Evolutionary conservation across 2,888 invertebrate species (phyloP), one percentile per base, ranked within the genome.

Genomic region (Zaprionus obscuricornis): DNA sequence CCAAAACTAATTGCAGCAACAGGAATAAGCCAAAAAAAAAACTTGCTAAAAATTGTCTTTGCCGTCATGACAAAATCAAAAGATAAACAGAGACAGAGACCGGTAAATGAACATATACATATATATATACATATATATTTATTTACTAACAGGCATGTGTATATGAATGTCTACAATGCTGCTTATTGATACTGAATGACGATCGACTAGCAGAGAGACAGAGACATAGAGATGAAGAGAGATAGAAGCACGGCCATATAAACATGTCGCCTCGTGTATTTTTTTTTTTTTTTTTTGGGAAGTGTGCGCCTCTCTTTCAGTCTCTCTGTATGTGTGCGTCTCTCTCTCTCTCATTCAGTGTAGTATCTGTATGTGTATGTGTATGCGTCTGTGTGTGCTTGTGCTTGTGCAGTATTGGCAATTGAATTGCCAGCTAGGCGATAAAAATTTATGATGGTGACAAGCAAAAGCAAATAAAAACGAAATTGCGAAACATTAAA

Each of bases 361-460:
- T n/a, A n/a, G n/a, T n/a, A n/a, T n/a, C n/a, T n/a, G n/a, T n/a
- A n/a, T n/a, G n/a, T n/a, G n/a, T n/a, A n/a, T n/a, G n/a, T n/a
- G n/a, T n/a, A n/a, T n/a, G n/a, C n/a, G n/a, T n/a, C n/a, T n/a
- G n/a, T n/a, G n/a, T n/a, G n/a, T 26, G 17, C 24, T 27, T 8
- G n/a, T 45, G 13, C 27, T 33, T 10, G 13, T 72, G 72, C 56
- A 54, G 46, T 70, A 60, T 68, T 67, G 54, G 43, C 57, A 65
- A 70, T 65, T 58, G 66, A 62, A 65, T 58, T 65, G 64, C 42
- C 57, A 33, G 60, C 56, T 37, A 64, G 65, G 59, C 77, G 58
- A 77, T 81, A 74, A 71, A 76, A 66, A 72, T 70, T 74, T 71
- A 74, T 73, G 65, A 73, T 60, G 64, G 65, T 63, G 40, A 63